These are phyloP conservation scores for Eurois occulta DNA, from an alignment of 2,888 invertebrate species.

Conservation along the genomic window DNA sequence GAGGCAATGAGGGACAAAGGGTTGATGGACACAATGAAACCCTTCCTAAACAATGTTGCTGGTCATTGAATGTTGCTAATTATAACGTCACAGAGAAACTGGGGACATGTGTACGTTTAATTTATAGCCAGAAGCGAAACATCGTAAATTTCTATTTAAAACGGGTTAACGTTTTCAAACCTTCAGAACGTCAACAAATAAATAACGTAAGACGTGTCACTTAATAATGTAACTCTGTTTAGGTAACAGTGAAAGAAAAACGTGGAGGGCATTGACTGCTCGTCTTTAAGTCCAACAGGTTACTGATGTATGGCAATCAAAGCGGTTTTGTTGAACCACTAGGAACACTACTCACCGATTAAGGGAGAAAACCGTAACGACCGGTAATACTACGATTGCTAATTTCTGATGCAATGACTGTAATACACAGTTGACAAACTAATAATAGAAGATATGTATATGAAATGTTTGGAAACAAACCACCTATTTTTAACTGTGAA, in stretches of 20 bases:
- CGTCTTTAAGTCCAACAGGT: slow-evolving; percentile 42
- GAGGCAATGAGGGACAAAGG: slow-evolving; percentile 75
- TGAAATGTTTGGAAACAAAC: slow-evolving; percentile 1
- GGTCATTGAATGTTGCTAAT: slow-evolving; percentile 78
- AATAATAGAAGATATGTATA: background rate
- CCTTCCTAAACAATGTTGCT: slow-evolving; percentile 79
- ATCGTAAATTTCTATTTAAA: slow-evolving; percentile 31
- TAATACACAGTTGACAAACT: slow-evolving; percentile 2
- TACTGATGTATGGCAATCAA: slow-evolving; percentile 23
- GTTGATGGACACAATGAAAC: slow-evolving; percentile 79
- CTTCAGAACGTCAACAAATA: slow-evolving; percentile 43
- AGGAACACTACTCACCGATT: background rate
- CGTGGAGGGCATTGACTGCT: slow-evolving; percentile 25
- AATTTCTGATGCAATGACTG: slow-evolving; percentile 20
- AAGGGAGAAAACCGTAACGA: slow-evolving; percentile 5
- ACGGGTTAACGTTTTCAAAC: slow-evolving; percentile 21
- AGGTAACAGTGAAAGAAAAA: slow-evolving; percentile 41
- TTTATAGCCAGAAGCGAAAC: slow-evolving; percentile 37
- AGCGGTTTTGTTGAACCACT: slow-evolving; percentile 26
- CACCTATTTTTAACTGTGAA: background rate
- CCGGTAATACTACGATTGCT: slow-evolving; percentile 23
- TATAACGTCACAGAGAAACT: slow-evolving; percentile 70
- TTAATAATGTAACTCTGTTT: slow-evolving; percentile 37
- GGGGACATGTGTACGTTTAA: slow-evolving; percentile 47
- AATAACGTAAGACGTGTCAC: slow-evolving; percentile 42